Evolutionary conservation across 2,113 vertebrate species (phyloP), one percentile per base, ranked within the genome.

Genomic region (Myrmecobius fasciatus): DNA sequence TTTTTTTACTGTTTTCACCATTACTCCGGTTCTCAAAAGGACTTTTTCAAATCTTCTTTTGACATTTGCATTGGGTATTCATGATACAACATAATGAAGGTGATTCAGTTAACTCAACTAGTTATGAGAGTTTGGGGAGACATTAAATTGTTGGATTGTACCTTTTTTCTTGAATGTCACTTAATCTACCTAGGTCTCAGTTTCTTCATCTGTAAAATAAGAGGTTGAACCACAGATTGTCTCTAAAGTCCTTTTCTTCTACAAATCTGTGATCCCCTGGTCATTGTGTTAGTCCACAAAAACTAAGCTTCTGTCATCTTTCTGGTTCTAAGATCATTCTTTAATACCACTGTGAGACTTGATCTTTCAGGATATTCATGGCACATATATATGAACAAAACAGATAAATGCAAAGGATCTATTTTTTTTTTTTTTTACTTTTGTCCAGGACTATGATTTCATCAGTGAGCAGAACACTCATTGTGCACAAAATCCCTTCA

Each of bases 121-220:
- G 36, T 75, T 75, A n/a, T n/a, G 17, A 36, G 67, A n/a, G 67
- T n/a, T n/a, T 22, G n/a, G 6, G 36, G 17, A 75, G 6, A 75
- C 11, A 75, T n/a, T 75, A n/a, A n/a, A 20, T 75, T 36, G 14
- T n/a, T 75, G 36, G 10, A 24, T 8, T 2, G n/a, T 46, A 51
- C 52, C 4, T 47, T 53, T 52, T 52, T 54, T 22, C 25, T 14
- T 10, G 14, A 43, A 47, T 43, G 0, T n/a, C 67, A 53, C 22
- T 7, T 0, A 14, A 17, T 46, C 31, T 49, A 0, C 0, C 28
- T n/a, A 90, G 24, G 14, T 47, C 31, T 91, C 31, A 9, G 14
- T 25, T 8, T 89, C 53, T 51, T 92, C 67, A 17, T 51, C 53
- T 92, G 0, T 46, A 26, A 89, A 91, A 75, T 75, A 8, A 75